Conservation (phyloP, 2,888 invertebrate genomes). For the Tetragnatha montana region DNA sequence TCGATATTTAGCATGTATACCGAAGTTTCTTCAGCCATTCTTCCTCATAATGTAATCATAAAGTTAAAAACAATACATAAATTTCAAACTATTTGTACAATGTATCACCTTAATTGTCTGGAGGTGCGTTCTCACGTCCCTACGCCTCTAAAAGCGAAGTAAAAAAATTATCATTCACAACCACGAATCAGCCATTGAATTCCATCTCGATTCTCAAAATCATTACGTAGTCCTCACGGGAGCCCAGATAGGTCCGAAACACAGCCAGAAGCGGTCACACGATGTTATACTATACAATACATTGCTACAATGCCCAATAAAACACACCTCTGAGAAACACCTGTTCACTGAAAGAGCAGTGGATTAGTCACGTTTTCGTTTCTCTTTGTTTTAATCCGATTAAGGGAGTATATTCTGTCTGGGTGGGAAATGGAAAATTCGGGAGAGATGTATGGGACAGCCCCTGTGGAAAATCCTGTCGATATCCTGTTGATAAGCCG, state of each 20-base stretch:
- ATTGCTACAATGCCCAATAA: background rate
- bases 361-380: conserved; percentile 20
- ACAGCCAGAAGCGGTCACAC: background rate
- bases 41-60: no score
- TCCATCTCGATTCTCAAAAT: background rate
- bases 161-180: background rate
- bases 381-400: conserved; percentile 18
- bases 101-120: no score
- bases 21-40: no score
- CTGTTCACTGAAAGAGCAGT: conserved; percentile 25
- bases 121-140: no score
- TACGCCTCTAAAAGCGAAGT: background rate
- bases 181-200: background rate
- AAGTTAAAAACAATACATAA: no score
- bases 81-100: no score
- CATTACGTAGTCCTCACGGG: background rate
- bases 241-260: background rate
- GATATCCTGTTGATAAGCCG: background rate
- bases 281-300: no score
- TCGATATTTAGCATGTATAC: no score
- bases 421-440: background rate
- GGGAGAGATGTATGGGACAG: background rate
- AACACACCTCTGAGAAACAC: conserved; percentile 25
- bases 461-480: background rate
- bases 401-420: background rate